These are phyloP conservation scores for Catocala fraxini DNA, from an alignment of 2,888 invertebrate genomes.

Conservation along the genomic window DNA sequence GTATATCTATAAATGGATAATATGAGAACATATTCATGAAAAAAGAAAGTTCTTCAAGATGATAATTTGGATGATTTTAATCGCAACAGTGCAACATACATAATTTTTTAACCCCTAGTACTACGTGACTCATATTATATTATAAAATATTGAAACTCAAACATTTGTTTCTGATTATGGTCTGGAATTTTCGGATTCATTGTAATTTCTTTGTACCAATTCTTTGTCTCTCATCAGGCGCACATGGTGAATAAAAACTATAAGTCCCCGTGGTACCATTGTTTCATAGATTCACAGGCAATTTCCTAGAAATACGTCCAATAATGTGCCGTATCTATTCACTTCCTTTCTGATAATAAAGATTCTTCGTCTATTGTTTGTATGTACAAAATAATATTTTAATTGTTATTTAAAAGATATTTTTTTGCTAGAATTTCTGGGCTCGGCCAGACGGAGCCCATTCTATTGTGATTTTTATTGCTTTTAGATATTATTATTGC, in stretches of 20 bases:
- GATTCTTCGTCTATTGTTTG: constrained; percentile 78
- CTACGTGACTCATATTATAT: constrained; percentile 27
- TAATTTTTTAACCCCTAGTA: background rate
- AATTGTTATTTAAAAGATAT: constrained; percentile 75
- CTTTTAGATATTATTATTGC: constrained; percentile 65
- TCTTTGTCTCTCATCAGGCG: constrained; percentile 42
- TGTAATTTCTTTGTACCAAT: constrained; percentile 45
- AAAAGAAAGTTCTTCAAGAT: too few relatives aligned
- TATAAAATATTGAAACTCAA: constrained; percentile 20
- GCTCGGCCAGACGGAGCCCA: constrained; percentile 33
- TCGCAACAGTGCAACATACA: too few relatives aligned
- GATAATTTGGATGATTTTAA: too few relatives aligned
- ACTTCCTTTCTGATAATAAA: constrained; percentile 84
- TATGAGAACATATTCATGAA: too few relatives aligned
- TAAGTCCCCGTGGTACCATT: constrained; percentile 62
- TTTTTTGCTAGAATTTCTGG: constrained; percentile 64
- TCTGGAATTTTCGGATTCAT: constrained; percentile 26
- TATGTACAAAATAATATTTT: constrained; percentile 77
- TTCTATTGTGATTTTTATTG: constrained; percentile 76
- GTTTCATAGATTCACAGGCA: constrained; percentile 70
- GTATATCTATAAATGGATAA: too few relatives aligned
- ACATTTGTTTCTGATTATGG: constrained; percentile 45
- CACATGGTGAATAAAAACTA: constrained; percentile 69
- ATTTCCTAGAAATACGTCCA: constrained; percentile 73
- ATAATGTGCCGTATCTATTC: constrained; percentile 79